These are phyloP conservation scores for Brachionus sp. DNA, from an alignment of 1,140 invertebrate genomes.

Conservation along the genomic window DNA sequence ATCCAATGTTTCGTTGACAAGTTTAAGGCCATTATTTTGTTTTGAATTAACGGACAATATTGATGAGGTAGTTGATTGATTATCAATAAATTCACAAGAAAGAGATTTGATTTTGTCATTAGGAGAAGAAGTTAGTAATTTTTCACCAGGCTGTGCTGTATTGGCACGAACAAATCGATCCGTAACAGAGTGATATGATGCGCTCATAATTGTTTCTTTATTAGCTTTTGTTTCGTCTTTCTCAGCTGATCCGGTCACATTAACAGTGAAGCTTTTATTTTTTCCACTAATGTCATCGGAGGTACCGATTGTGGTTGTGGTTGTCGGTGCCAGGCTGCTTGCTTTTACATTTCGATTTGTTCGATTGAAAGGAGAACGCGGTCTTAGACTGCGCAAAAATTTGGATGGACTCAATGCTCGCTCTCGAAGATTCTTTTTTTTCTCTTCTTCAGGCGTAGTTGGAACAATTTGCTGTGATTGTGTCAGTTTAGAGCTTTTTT, in stretches of 20 bases:
- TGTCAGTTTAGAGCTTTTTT: not conserved
- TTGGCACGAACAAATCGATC: slow-evolving; percentile 1
- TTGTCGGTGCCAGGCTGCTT: not conserved
- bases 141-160: slow-evolving; percentile 5
- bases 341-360: not conserved
- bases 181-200: slow-evolving; percentile 21
- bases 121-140: not conserved
- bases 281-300: slow-evolving; percentile 12
- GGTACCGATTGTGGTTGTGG: slow-evolving; percentile 1
- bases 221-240: not conserved
- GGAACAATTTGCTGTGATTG: slow-evolving; percentile 13
- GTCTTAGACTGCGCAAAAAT: slow-evolving; percentile 38
- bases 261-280: slow-evolving; percentile 42
- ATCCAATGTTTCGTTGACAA: not conserved
- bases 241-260: not conserved
- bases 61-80: slow-evolving; percentile 27
- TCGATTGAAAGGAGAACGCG: slow-evolving; percentile 33
- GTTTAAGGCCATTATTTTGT: not conserved
- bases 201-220: not conserved
- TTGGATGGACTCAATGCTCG: slow-evolving; percentile 29
- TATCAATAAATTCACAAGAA: slow-evolving; percentile 23
- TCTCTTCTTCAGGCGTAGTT: not conserved
- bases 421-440: slow-evolving; percentile 30
- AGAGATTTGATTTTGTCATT: slow-evolving; percentile 3
- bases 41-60: not conserved